Evolutionary conservation across 2,113 vertebrate genomes (phyloP).

Genomic region (Paraplagusia blochii): DNA sequence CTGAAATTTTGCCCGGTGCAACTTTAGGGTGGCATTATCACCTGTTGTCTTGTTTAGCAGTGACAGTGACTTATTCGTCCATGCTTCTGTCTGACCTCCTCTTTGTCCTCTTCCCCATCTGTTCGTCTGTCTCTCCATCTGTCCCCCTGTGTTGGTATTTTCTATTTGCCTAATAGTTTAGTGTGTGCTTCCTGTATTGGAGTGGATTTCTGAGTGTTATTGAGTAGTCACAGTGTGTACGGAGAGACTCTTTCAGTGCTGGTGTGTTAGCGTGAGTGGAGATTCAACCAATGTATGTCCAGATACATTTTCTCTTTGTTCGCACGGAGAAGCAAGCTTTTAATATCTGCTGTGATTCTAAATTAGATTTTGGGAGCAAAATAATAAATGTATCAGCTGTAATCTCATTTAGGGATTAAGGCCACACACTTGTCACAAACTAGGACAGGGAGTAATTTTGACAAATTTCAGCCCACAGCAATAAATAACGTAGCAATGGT

Average conservation of each 20-base stretch:
- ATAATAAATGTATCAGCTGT: slow-evolving; percentile 5
- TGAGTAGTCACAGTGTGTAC: slow-evolving; percentile 6
- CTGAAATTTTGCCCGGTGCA: slow-evolving; percentile 19
- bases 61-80: slow-evolving; percentile 38
- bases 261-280: too few species aligned
- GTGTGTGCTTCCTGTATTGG: slow-evolving; percentile 8
- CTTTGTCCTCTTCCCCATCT: slow-evolving; percentile 59
- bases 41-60: slow-evolving; percentile 45
- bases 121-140: slow-evolving; percentile 55
- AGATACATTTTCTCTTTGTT: too few species aligned
- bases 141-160: slow-evolving; percentile 18
- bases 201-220: not conserved
- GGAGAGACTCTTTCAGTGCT: not conserved
- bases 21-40: slow-evolving; percentile 47
- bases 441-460: not conserved
- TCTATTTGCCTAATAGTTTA: slow-evolving; percentile 19
- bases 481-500: not conserved
- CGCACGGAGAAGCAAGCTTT: not conserved
- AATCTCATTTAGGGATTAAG: not conserved
- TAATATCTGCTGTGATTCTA: not conserved
- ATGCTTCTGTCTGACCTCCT: slow-evolving; percentile 52
- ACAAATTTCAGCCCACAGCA: not conserved
- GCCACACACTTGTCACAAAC: not conserved
- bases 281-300: too few species aligned
- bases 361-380: not conserved